Evolutionary conservation across 2,113 vertebrate species (phyloP), one percentile per base, ranked within the genome.

Genomic region (Chaetodon trifascialis): DNA sequence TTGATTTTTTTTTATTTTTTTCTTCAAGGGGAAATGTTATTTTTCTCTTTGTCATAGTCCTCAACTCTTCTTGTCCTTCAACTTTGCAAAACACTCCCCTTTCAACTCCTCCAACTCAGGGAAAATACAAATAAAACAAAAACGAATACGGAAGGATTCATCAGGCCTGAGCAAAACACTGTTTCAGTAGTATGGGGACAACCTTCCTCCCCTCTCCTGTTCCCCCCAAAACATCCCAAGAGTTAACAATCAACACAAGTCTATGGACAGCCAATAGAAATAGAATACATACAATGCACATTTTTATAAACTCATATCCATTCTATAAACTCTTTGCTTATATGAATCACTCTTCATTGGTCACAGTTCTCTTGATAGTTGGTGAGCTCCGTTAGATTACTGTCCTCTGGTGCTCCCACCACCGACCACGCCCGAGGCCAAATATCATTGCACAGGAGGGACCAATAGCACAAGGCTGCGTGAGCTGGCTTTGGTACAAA

Each of bases 131-230:
- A 92, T 74, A 67, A 90, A 95, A 93, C 78, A 89, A 87, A 90
- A 93, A 91, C 81, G 89, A 88, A 71, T 76, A 82, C 65, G 74
- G 85, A 92, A 94, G 93, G 89, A 92, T 93, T 93, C 73, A 87
- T 93, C 91, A 89, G 92, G 93, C 94, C 94, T 94, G 94, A 95
- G 90, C 93, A 90, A 90, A 93, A 94, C 87, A 93, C 92, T 91
- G 89, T 93, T 93, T 94, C 94, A 94, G 94, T 93, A 94, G 93
- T 93, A 91, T 83, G 80, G 73, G 88, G 65, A 76, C 74, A 74
- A 87, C 40, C 60, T 84, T 82, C 79, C 90, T 87, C 70, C 81
- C 54, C 46, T 71, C 85, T 84, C 65, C 79, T 52, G 67, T 63
- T 70, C 67, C 79, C 75, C 69, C 76, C 81, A 66, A 86, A 86